phyloP scores from a whole-genome alignment of 2,113 vertebrate genomes.

The Phyllopteryx taeniolatus region DNA sequence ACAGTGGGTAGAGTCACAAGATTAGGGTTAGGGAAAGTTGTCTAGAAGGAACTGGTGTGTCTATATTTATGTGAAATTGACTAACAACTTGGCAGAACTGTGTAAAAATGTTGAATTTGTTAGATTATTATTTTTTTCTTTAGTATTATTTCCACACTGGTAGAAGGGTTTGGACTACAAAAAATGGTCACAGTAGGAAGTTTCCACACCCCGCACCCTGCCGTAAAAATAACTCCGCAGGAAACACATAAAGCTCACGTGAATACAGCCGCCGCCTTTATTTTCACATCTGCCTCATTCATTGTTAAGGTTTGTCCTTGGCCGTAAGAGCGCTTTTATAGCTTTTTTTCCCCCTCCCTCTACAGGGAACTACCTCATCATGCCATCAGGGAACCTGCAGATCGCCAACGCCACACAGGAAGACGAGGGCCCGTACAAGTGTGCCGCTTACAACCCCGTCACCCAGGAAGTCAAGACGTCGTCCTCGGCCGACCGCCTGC shows the following conservation, averaged over 20 bases:
- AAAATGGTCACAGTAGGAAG: not conserved
- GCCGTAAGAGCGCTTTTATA: not conserved
- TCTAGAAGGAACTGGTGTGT: too few species aligned
- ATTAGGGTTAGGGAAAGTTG: too few species aligned
- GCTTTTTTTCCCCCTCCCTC: constrained; percentile 4
- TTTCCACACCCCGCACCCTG: not conserved
- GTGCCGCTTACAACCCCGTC: constrained; percentile 93
- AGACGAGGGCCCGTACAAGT: constrained; percentile 93
- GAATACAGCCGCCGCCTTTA: not conserved
- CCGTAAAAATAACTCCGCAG: not conserved
- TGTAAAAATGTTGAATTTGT: not conserved
- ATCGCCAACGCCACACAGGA: constrained; percentile 93
- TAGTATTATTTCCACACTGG: not conserved
- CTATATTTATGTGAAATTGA: too few species aligned
- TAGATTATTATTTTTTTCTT: not conserved
- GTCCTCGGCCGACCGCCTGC: constrained; percentile 85
- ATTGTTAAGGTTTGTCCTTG: not conserved
- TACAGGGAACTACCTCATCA: constrained; percentile 96
- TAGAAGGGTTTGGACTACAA: not conserved
- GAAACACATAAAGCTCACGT: not conserved
- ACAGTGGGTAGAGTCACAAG: too few species aligned
- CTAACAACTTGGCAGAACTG: too few species aligned
- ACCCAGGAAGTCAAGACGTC: constrained; percentile 97
- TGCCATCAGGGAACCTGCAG: constrained; percentile 97
- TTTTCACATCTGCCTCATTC: not conserved